A percentile compares a stretch with the other conserved stretches of the same genome.
phyloP scores from a whole-genome alignment of 2,888 invertebrate species.

The Nemapogon koenigi region DNA sequence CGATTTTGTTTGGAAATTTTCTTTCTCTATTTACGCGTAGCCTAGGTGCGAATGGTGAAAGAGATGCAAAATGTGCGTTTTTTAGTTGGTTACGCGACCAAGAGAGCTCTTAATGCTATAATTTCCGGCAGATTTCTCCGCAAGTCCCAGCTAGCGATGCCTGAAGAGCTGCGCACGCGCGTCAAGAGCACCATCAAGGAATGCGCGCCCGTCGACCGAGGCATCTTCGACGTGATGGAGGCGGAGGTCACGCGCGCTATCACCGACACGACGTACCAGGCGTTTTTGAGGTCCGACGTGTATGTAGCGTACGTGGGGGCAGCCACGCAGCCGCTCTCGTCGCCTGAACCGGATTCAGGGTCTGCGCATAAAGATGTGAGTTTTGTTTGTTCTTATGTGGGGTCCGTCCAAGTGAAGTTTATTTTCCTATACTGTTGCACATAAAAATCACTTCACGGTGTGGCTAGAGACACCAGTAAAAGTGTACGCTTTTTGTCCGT shows the following conservation, averaged over 20 bases:
- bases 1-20: too few species aligned
- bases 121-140: slow-evolving; percentile 79
- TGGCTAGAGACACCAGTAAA: too few species aligned
- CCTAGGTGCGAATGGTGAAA: too few species aligned
- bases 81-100: too few species aligned
- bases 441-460: too few species aligned
- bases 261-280: slow-evolving; percentile 87
- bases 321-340: slow-evolving; percentile 81
- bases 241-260: slow-evolving; percentile 84
- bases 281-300: slow-evolving; percentile 91
- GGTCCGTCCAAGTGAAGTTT: too few species aligned
- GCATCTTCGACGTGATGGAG: slow-evolving; percentile 87
- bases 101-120: too few species aligned
- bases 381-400: neutral
- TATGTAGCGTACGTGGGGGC: slow-evolving; percentile 86
- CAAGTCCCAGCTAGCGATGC: slow-evolving; percentile 82
- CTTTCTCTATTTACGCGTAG: too few species aligned
- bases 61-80: too few species aligned
- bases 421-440: too few species aligned
- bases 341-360: slow-evolving; percentile 49
- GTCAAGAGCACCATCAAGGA: slow-evolving; percentile 78
- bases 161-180: slow-evolving; percentile 79
- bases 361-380: slow-evolving; percentile 32
- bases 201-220: slow-evolving; percentile 71
- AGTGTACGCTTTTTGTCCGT: too few species aligned